Base-by-base conservation (phyloP, 2,888 invertebrate genomes). In the Leptinotarsa haldemani region DNA sequence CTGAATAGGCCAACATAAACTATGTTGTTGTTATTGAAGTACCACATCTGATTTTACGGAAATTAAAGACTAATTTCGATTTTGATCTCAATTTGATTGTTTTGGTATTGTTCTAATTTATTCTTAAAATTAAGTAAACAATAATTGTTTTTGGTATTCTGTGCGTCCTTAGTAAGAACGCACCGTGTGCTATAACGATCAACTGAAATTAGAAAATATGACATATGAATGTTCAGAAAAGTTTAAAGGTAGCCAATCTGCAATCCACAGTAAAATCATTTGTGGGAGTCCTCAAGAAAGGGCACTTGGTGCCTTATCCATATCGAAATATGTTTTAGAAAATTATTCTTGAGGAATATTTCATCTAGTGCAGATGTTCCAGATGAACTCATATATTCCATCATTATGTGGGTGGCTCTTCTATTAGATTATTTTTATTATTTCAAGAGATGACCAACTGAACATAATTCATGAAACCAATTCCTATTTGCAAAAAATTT, bases 31-130 rank as follows among this genome's bases (percentile, higher is more conserved):
- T 40, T 40, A 40, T 40, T 40, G 40, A 40, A 40, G 40, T 40
- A 61, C 61, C 61, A 40, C 61, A 40, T 40, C 25, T 40, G 61
- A 61, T 61, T 61, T 30, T 61, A 9, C 9, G 30, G 61, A 69
- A 63, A 69, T 69, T 63, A 22, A 47, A 47, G 47, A 22, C 47
- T 52, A 63, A 69, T 69, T 63, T 63, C 25, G 25, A 9, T 40
- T 61, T 56, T 68, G 68, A 68, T 68, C 68, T 68, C 68, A 68
- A 56, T 68, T 40, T 68, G 56, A 56, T 56, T 56, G 13, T 56
- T 68, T 68, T 53, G 61, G 40, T 68, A 40, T 56, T 56, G 53
- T 66, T 48, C 56, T 68, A 58, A 58, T 56, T 68, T 68, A 67
- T 67, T 53, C n/a, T 53, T 67, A 47, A 46, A 68, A 68, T 20